A percentile compares a stretch with the other conserved stretches of the same genome.
Conservation (phyloP, 2,113 vertebrate genomes). For the Eulemur macaco region DNA sequence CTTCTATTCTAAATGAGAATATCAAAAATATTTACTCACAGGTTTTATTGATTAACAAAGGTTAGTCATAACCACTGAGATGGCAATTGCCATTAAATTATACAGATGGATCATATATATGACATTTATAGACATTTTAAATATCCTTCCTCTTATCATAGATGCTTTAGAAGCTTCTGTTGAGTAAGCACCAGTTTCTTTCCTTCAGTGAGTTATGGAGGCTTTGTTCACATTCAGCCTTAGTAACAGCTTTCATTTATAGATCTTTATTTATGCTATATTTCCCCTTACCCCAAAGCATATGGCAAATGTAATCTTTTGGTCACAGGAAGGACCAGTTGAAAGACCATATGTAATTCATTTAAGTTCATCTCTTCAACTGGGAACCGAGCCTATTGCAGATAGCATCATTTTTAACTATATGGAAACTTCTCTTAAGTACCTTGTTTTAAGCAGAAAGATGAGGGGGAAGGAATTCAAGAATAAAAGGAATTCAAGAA, state of each 20-base stretch:
- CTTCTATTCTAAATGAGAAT: background rate
- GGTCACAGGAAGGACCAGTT: background rate
- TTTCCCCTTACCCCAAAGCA: background rate
- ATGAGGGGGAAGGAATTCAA: background rate
- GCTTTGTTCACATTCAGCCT: background rate
- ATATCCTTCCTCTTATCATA: background rate
- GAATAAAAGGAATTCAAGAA: background rate
- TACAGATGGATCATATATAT: background rate
- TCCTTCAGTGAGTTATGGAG: background rate
- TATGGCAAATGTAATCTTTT: background rate
- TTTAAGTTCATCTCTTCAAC: background rate
- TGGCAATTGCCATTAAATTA: background rate
- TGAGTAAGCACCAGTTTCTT: background rate
- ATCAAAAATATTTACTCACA: background rate
- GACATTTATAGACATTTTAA: background rate
- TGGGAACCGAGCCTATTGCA: background rate
- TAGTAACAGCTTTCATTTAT: background rate
- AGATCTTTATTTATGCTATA: background rate
- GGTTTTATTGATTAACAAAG: background rate
- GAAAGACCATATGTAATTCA: background rate
- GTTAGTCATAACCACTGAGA: background rate
- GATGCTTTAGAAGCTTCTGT: background rate
- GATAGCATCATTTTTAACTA: constrained; percentile 5
- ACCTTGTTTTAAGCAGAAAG: constrained; percentile 31
- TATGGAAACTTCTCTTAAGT: background rate